Evolutionary conservation across 2,888 invertebrate genomes (phyloP).

Genomic region (Venusia cambrica): DNA sequence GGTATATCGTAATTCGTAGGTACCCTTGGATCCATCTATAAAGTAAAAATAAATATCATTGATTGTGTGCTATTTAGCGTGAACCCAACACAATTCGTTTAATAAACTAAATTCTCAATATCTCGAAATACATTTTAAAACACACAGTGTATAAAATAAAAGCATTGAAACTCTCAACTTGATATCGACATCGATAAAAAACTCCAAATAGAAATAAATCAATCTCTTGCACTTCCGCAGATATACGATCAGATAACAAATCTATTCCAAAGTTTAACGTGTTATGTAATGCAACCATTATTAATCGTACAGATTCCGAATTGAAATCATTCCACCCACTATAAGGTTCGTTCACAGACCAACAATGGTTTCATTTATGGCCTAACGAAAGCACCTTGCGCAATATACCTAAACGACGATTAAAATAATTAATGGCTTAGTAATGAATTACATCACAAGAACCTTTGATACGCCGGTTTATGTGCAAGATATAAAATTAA

Average conservation of each 20-base stretch:
- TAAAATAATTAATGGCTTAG: conserved; percentile 72
- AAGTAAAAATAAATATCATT: too few species aligned
- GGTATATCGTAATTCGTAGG: too few species aligned
- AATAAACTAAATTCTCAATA: too few species aligned
- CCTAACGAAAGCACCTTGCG: conserved; percentile 66
- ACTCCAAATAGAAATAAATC: conserved; percentile 32
- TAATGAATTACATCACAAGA: conserved; percentile 64
- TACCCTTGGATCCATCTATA: too few species aligned
- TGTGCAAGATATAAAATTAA: neutral
- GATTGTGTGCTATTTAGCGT: too few species aligned
- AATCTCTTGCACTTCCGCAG: conserved; percentile 31
- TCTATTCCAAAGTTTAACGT: conserved; percentile 32
- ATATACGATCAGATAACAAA: conserved; percentile 27
- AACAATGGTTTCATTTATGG: conserved; percentile 69
- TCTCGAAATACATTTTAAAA: too few species aligned
- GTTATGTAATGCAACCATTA: conserved; percentile 41
- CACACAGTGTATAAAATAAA: too few species aligned
- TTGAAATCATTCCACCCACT: conserved; percentile 48
- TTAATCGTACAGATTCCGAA: conserved; percentile 49
- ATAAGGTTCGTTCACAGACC: conserved; percentile 63
- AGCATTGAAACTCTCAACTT: too few species aligned
- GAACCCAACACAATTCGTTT: too few species aligned
- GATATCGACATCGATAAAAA: conserved; percentile 10
- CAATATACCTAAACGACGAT: conserved; percentile 63
- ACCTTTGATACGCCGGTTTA: conserved; percentile 40